A percentile compares a stretch with the other conserved stretches of the same genome.
phyloP scores from a whole-genome alignment of 2,888 invertebrate species.

The Aspidiotus destructor region DNA sequence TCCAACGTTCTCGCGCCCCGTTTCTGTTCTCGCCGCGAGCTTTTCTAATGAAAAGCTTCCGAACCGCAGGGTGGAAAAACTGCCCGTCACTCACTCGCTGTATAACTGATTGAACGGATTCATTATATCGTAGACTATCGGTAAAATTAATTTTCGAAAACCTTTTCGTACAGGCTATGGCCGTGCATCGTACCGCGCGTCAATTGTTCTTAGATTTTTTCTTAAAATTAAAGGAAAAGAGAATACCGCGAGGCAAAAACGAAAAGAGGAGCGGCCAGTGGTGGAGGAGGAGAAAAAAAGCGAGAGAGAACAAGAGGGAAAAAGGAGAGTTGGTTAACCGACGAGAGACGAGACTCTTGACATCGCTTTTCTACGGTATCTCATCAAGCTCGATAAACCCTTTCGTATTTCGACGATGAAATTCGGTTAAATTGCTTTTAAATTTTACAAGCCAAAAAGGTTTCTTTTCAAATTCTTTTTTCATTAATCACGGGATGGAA shows the following conservation, averaged over 20 bases:
- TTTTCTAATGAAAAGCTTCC: not conserved
- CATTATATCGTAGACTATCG: not conserved
- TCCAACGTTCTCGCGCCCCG: too few species aligned
- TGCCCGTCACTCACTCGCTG: not conserved
- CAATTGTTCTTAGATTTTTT: slow-evolving; percentile 1
- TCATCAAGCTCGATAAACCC: not conserved
- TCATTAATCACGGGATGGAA: not conserved
- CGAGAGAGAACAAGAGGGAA: too few species aligned
- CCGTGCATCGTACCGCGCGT: not conserved
- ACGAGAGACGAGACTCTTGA: not conserved
- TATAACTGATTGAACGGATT: not conserved
- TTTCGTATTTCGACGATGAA: not conserved
- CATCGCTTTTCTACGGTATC: not conserved
- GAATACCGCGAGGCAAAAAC: not conserved
- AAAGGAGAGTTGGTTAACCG: too few species aligned
- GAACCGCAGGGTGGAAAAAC: not conserved
- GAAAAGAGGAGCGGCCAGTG: not conserved
- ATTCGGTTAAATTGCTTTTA: slow-evolving; percentile 4
- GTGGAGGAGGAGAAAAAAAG: not conserved
- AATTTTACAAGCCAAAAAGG: slow-evolving; percentile 1
- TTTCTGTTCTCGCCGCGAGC: too few species aligned
- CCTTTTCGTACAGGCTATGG: not conserved
- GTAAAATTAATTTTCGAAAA: not conserved
- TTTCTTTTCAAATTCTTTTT: slow-evolving; percentile 1
- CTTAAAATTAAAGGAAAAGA: not conserved